A percentile compares a stretch with the other conserved stretches of the same genome.
Conservation (phyloP, 2,797 vertebrate species). For the Hozukius guyotensis region DNA sequence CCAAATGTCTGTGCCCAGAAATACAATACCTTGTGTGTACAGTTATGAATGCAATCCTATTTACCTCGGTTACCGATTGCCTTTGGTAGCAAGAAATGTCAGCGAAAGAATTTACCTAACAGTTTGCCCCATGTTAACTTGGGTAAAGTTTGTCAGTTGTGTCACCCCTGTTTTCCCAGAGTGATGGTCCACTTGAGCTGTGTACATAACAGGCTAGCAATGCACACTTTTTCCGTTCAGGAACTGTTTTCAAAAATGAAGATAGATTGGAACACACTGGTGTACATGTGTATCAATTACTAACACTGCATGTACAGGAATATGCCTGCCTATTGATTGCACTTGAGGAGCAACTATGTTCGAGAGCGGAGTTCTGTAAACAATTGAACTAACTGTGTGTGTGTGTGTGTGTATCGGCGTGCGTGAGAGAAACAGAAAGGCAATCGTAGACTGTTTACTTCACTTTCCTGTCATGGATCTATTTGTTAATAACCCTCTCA, state of each 20-base stretch:
- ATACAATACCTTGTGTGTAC: background rate
- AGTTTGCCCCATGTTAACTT: slow-evolving; percentile 16
- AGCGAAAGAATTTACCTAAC: slow-evolving; percentile 26
- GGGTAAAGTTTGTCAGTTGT: slow-evolving; percentile 49
- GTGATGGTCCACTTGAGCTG: slow-evolving; percentile 75
- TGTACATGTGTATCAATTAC: slow-evolving; percentile 8
- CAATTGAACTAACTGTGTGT: background rate
- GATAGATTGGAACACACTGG: slow-evolving; percentile 17
- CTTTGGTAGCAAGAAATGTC: slow-evolving; percentile 26
- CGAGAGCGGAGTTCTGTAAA: slow-evolving; percentile 32
- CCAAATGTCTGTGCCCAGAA: slow-evolving; percentile 13
- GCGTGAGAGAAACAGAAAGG: background rate
- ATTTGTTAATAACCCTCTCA: slow-evolving; percentile 57
- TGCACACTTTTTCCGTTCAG: slow-evolving; percentile 14
- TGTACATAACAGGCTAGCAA: slow-evolving; percentile 12
- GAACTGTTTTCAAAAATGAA: slow-evolving; percentile 6
- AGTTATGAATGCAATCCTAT: slow-evolving; percentile 24
- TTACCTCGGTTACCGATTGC: slow-evolving; percentile 40
- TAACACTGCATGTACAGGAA: slow-evolving; percentile 14
- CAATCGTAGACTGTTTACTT: slow-evolving; percentile 29
- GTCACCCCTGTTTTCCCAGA: slow-evolving; percentile 41
- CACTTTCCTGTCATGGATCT: slow-evolving; percentile 1
- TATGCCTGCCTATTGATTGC: slow-evolving; percentile 25
- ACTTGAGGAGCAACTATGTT: slow-evolving; percentile 11
- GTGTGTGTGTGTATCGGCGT: too few relatives aligned